phyloP scores from a whole-genome alignment of 2,797 vertebrate species.

The Manis javanica region DNA sequence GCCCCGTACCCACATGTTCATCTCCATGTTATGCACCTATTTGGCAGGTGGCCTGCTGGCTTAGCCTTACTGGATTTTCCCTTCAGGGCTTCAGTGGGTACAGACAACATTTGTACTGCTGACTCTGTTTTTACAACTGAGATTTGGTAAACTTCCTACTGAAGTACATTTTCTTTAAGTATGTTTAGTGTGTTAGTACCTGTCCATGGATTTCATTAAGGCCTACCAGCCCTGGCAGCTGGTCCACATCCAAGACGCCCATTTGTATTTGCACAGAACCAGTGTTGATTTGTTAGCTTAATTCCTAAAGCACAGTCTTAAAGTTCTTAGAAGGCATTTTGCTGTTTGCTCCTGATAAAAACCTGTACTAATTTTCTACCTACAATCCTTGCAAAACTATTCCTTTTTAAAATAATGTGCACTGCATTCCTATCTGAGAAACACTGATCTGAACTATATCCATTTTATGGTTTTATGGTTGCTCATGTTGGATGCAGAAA shows the following conservation, averaged over 20 bases:
- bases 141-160: background rate
- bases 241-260: background rate
- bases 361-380: background rate
- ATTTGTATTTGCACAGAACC: background rate
- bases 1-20: background rate
- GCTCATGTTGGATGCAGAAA: background rate
- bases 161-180: background rate
- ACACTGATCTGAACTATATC: background rate
- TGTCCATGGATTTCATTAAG: background rate
- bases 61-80: background rate
- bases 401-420: background rate
- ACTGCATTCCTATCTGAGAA: background rate
- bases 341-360: background rate
- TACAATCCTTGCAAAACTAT: background rate
- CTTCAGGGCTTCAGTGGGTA: background rate
- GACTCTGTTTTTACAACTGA: background rate
- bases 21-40: background rate
- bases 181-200: background rate
- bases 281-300: conserved; percentile 17
- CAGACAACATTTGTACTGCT: background rate
- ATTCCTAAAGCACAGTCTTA: conserved; percentile 30
- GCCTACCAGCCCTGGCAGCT: background rate
- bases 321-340: background rate
- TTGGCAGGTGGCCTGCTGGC: background rate
- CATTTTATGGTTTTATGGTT: background rate